Evolutionary conservation across 2,113 vertebrate species (phyloP), one percentile per base, ranked within the genome.

Genomic region (Canis aureus): DNA sequence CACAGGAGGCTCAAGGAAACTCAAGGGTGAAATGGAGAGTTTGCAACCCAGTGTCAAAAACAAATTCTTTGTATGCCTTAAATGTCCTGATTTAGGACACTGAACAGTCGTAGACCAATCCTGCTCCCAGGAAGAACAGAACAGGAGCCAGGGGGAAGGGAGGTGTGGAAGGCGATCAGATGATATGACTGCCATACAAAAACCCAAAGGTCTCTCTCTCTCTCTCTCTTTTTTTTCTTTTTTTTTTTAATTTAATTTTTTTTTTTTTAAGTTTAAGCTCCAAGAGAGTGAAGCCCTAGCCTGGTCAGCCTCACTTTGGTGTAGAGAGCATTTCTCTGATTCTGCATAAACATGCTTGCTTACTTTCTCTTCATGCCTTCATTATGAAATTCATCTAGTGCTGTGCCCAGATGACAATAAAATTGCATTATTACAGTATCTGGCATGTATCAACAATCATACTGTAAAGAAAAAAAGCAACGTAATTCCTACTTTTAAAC

Each of bases 251-350:
- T 43, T 43, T 43, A 5, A 35, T 16, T 32, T 67, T 80, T 43
- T 91, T 12, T 73, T 89, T 95, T 84, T 96, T 60, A 97, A 95
- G 83, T 29, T 6, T 57, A 73, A 51, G 35, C 32, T 87, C 83
- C 81, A 79, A 84, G 35, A 97, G 27, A 88, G 29, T 29, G 32
- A 93, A 89, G 88, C 35, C 49, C 17, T 71, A n/a, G 60, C 53
- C 81, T 67, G n/a, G 11, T 94, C 73, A 84, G 74, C 35, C 80
- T 97, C 71, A 74, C 64, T 95, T 93, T 94, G 85, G 35, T 73
- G 25, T 78, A 78, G 19, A 85, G 38, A 89, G 74, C 53, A 25
- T 43, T 82, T 89, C 66, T 73, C 74, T 66, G 71, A 67, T 69
- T 74, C 49, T 2, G 2, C 55, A 23, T 51, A 62, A 80, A 73